These are phyloP conservation scores for Ips typographus DNA, from an alignment of 1,140 invertebrate genomes.

Conservation along the genomic window DNA sequence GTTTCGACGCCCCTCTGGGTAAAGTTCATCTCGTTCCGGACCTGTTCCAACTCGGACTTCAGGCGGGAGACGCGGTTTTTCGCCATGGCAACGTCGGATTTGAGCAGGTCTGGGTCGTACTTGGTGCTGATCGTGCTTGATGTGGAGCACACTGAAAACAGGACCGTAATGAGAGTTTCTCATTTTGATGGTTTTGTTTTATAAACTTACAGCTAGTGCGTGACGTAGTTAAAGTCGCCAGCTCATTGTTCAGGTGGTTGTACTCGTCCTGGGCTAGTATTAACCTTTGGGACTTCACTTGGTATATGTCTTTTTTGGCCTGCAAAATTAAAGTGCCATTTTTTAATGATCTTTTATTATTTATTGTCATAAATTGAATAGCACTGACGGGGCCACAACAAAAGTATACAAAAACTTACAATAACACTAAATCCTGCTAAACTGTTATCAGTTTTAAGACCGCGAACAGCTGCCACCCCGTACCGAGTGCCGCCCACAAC, in stretches of 20 bases:
- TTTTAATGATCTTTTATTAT: too few species aligned
- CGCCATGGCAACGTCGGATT: constrained; percentile 88
- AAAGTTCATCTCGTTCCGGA: constrained; percentile 86
- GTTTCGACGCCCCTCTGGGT: constrained; percentile 92
- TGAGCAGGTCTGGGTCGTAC: constrained; percentile 91
- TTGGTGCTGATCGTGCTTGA: constrained; percentile 86
- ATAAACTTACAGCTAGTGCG: constrained; percentile 78
- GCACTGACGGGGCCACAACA: too few species aligned
- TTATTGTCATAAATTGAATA: too few species aligned
- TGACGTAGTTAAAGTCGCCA: constrained; percentile 79
- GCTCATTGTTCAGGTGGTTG: constrained; percentile 86
- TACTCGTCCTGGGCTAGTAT: constrained; percentile 94
- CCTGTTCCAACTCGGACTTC: constrained; percentile 88
- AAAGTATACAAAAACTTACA: constrained; percentile 23
- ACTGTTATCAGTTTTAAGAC: constrained; percentile 35
- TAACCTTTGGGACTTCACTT: constrained; percentile 91
- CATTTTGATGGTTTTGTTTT: not conserved
- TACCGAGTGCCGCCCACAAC: constrained; percentile 33
- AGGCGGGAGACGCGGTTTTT: constrained; percentile 85
- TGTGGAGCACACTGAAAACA: constrained; percentile 79
- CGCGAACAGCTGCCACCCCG: not conserved
- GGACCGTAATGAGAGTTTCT: not conserved
- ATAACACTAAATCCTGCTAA: constrained; percentile 35
- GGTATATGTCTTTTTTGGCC: constrained; percentile 95
- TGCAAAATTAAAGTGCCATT: constrained; percentile 56